Base-by-base conservation (phyloP, 2,113 vertebrate species). In the Jaculus jaculus region DNA sequence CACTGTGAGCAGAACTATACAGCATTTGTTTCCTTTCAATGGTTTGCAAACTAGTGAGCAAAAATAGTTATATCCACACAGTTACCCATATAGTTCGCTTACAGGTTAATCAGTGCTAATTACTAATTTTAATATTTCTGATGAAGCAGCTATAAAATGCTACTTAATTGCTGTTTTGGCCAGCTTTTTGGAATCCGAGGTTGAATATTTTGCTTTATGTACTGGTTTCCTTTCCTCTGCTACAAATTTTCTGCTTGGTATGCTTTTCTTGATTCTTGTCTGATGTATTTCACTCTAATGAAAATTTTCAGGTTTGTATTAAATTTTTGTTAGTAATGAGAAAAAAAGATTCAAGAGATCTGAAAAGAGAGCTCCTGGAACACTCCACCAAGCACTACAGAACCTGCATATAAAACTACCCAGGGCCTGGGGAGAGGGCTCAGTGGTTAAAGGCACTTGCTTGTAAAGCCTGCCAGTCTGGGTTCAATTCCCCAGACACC, bases 281-380 rank as follows among this genome's bases (percentile, higher is more conserved):
- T 71, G 81, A 63, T 91, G 82, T 47, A 61, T 94, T 42, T 85
- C 82, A 32, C n/a, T 91, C 47, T 81, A 71, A 63, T 90, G 78
- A 84, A 91, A 89, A 75, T 83, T 37, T 28, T 92, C n/a, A 87
- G 84, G 86, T 23, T 81, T 85, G n/a, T 66, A 93, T 93, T 93
- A 95, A 94, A 89, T 63, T 91, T 96, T 92, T 95, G 28, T 89
- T 21, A 87, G 1, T 91, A 73, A 69, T 74, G 69, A 47, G 69
- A 47, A 47, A 24, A 26, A 84, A 34, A 39, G n/a, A n/a, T 1
- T 7, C 37, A 47, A 84, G 82, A 81, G 34, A 69, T 54, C 78
- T 47, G 10, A 2, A 81, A 7, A 71, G 24, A 23, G 9, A 17
- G 51, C 39, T 73, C 23, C 74, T 78, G 32, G 65, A 66, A 42